Percentiles rank a stretch among this genome's conserved stretches.
Evolutionary conservation across 2,888 invertebrate genomes (phyloP).

Genomic region (Harpalus rubripes): DNA sequence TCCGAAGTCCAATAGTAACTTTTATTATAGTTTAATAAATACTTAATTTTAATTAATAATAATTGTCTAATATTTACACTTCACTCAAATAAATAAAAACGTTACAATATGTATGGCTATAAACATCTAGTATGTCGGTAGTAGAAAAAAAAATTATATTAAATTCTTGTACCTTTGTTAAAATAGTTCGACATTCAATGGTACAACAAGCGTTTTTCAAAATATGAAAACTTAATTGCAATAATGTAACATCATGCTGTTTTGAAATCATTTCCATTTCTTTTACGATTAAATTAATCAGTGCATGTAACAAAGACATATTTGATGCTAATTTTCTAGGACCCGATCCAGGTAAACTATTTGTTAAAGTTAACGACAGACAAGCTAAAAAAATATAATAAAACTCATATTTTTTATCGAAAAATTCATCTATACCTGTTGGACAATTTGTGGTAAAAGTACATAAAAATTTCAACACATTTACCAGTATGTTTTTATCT

Average conservation of each 20-base stretch:
- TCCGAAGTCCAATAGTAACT: no score
- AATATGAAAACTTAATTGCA: slow-evolving; percentile 78
- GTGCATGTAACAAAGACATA: slow-evolving; percentile 79
- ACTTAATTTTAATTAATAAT: no score
- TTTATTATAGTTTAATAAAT: no score
- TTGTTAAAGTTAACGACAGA: slow-evolving; percentile 79
- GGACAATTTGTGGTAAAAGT: slow-evolving; percentile 83
- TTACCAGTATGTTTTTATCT: slow-evolving; percentile 79
- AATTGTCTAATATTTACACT: no score
- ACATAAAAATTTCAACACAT: slow-evolving; percentile 81
- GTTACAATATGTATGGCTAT: no score
- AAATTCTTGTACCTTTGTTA: slow-evolving; percentile 79
- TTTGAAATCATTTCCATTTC: slow-evolving; percentile 79
- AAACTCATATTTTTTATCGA: background rate
- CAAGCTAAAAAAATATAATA: slow-evolving; percentile 75
- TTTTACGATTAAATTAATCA: slow-evolving; percentile 77
- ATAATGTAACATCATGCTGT: slow-evolving; percentile 76
- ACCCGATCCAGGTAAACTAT: slow-evolving; percentile 78
- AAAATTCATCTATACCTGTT: slow-evolving; percentile 77
- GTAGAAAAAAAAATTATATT: slow-evolving; percentile 32
- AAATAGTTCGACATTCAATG: slow-evolving; percentile 81
- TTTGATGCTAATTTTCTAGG: slow-evolving; percentile 78
- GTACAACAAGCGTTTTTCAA: slow-evolving; percentile 79
- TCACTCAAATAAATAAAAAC: no score
- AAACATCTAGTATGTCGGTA: no score